Evolutionary conservation across 2,113 vertebrate genomes (phyloP), one percentile per base, ranked within the genome.

Genomic region (Leucopternis melanops): DNA sequence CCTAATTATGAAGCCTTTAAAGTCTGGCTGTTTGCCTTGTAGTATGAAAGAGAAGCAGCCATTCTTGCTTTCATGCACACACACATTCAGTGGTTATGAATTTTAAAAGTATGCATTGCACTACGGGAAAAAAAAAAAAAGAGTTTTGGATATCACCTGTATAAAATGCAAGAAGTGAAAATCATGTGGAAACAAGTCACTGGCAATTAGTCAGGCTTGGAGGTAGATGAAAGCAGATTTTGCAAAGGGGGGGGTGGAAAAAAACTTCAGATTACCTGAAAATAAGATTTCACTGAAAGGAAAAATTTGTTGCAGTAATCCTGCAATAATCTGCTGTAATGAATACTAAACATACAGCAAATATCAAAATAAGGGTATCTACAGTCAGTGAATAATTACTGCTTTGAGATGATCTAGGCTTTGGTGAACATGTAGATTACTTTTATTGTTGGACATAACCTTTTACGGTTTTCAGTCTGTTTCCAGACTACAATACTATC

Each of bases 391-490:
- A 88, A 88, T 94, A 91, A 94, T 96, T 90, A 74, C 82, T 92
- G 59, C 85, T 97, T 72, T 82, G 65, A 94, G 55, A 55, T 75
- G 85, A 96, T 94, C 72, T 77, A 65, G 89, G 90, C 67, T 97
- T 96, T 79, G 87, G 94, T 97, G 97, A 97, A 74, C 61, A 9
- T 58, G 75, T 4, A 65, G 96, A 96, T 98, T 98, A 92, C 34
- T 74, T 97, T 94, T 96, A 97, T 96, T 92, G 91, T 94, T 95
- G 92, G 95, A 96, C 95, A 95, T 97, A 98, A 97, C 93, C 95
- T 98, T 98, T 94, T 97, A 95, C 27, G 57, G 97, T 97, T 97
- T 97, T 95, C 94, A 91, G 74, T 88, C 95, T 63, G 58, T 97
- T 98, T 97, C 92, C 82, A 97, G 97, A 90, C 96, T 98, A 91